phyloP scores from a whole-genome alignment of 2,797 vertebrate genomes.

The Alcedo atthis region DNA sequence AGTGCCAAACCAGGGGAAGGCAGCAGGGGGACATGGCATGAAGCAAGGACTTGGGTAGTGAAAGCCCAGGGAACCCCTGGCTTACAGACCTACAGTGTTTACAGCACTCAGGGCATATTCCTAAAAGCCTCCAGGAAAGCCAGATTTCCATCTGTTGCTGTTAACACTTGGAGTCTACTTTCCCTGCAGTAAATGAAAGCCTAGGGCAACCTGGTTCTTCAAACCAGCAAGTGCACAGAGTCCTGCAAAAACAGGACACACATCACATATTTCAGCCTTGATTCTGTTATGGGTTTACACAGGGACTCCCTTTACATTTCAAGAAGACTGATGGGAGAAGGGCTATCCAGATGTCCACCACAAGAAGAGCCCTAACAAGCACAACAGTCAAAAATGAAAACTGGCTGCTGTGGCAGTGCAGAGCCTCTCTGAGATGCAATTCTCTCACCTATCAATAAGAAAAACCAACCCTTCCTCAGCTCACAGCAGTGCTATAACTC shows the following conservation, averaged over 20 bases:
- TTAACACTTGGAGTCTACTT: neutral
- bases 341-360: neutral
- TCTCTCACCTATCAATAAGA: neutral
- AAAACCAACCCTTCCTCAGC: neutral
- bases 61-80: neutral
- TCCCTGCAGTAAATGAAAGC: neutral
- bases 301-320: neutral
- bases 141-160: neutral
- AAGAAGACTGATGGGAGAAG: neutral
- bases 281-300: neutral
- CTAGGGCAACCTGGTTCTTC: neutral
- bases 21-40: accelerated
- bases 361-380: neutral
- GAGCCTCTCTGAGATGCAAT: neutral
- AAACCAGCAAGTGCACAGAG: neutral
- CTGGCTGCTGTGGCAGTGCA: neutral
- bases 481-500: neutral
- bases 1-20: accelerated
- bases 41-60: neutral
- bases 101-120: neutral
- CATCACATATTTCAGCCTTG: accelerated
- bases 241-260: neutral
- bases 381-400: neutral
- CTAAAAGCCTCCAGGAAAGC: neutral
- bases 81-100: neutral